Evolutionary conservation across 1,140 invertebrate species (phyloP).

Genomic region (Chironomus striatipennis): DNA sequence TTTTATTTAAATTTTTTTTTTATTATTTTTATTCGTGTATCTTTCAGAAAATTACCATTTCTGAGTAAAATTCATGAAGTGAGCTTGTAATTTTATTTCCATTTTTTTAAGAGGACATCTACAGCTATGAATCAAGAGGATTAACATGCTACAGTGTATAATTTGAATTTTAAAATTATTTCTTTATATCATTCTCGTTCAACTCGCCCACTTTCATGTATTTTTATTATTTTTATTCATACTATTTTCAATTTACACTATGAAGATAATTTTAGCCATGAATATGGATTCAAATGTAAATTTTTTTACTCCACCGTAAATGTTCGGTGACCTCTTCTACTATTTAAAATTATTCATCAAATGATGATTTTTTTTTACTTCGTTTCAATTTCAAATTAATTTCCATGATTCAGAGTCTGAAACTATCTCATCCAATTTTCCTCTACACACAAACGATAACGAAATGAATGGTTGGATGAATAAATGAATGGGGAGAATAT

Average conservation of each 20-base stretch:
- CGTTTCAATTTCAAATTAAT: not conserved
- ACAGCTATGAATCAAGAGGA: conserved; percentile 11
- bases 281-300: not conserved
- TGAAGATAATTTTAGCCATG: not conserved
- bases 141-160: not conserved
- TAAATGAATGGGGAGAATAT: no score
- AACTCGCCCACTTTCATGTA: not conserved
- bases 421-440: no score
- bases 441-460: no score
- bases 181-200: not conserved
- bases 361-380: not conserved
- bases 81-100: not conserved
- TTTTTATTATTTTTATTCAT: not conserved
- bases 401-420: no score
- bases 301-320: not conserved
- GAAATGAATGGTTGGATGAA: no score
- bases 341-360: not conserved
- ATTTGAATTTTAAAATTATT: conserved; percentile 13
- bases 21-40: no score
- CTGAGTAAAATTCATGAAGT: not conserved
- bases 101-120: not conserved
- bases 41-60: no score
- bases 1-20: no score
- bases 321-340: not conserved
- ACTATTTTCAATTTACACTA: not conserved